Evolutionary conservation across 30 jellyfish, hydroid and myxozoan genomes (phyloP).

Genomic region (Rhopilema esculentum): DNA sequence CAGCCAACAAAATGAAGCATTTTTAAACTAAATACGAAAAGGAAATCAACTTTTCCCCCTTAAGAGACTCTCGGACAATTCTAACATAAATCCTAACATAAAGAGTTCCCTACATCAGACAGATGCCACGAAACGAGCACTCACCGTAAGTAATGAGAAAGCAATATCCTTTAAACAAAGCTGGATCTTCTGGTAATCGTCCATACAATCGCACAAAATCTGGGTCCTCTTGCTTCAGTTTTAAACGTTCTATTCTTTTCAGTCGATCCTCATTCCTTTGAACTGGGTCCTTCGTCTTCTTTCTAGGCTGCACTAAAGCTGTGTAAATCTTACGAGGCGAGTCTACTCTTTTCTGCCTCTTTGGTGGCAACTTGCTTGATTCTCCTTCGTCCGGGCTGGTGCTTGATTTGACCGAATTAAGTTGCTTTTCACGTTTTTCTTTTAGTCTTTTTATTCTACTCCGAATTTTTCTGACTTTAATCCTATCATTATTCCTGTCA

Average conservation of each 20-base stretch:
- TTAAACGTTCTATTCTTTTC: slow-evolving; percentile 5
- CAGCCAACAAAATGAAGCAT: no score
- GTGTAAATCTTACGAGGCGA: neutral
- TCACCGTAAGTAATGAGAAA: slow-evolving; percentile 27
- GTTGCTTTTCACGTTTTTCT: neutral
- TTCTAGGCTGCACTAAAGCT: neutral
- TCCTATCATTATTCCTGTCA: neutral
- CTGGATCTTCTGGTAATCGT: slow-evolving; percentile 16
- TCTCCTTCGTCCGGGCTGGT: neutral
- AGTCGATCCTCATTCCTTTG: neutral
- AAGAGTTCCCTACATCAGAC: neutral
- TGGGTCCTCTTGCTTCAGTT: neutral
- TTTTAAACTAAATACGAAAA: no score
- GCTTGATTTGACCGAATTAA: neutral
- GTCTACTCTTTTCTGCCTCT: neutral
- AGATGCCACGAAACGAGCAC: neutral
- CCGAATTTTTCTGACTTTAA: neutral
- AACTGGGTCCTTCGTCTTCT: neutral
- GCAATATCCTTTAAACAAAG: slow-evolving; percentile 18
- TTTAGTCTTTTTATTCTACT: neutral
- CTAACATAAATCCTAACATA: no score
- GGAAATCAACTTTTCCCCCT: no score
- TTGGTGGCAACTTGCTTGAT: neutral
- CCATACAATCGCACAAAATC: slow-evolving; percentile 15
- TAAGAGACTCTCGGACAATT: no score